Evolutionary conservation across 2,113 vertebrate genomes (phyloP).

Genomic region (Mesitornis unicolor): DNA sequence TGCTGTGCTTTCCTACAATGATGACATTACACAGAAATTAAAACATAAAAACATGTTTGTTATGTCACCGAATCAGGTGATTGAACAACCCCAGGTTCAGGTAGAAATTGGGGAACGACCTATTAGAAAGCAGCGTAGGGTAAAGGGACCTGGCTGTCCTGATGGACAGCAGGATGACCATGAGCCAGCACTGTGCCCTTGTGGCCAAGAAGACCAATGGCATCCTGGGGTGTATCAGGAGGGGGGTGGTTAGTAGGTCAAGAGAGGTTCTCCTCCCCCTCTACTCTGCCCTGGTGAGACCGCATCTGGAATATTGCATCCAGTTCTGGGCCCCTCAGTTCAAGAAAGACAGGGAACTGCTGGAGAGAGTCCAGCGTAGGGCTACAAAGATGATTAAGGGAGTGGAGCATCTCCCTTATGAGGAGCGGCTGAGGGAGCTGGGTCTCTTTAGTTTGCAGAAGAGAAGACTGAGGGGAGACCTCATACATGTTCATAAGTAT

Average conservation of each 20-base stretch:
- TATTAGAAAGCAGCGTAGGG: too few species aligned
- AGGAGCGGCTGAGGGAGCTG: neutral
- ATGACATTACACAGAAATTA: neutral
- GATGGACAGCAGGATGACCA: neutral
- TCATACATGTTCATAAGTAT: too few species aligned
- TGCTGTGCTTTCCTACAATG: neutral
- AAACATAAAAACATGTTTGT: neutral
- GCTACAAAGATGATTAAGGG: neutral
- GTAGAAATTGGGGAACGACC: too few species aligned
- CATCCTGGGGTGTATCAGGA: neutral
- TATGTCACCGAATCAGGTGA: neutral
- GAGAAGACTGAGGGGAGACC: neutral
- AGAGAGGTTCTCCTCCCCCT: neutral
- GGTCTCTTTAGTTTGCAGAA: neutral
- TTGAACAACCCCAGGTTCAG: too few species aligned
- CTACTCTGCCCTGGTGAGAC: neutral
- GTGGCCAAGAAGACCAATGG: neutral
- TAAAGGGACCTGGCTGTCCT: too few species aligned
- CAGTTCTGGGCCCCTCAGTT: neutral
- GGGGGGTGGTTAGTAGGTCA: fast-evolving
- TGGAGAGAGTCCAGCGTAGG: neutral
- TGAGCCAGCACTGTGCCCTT: neutral
- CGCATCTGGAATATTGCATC: too few species aligned
- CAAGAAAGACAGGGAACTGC: neutral
- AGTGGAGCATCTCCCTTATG: neutral